Evolutionary conservation across 2,888 invertebrate genomes (phyloP).

Genomic region (Eupsilia transversa): DNA sequence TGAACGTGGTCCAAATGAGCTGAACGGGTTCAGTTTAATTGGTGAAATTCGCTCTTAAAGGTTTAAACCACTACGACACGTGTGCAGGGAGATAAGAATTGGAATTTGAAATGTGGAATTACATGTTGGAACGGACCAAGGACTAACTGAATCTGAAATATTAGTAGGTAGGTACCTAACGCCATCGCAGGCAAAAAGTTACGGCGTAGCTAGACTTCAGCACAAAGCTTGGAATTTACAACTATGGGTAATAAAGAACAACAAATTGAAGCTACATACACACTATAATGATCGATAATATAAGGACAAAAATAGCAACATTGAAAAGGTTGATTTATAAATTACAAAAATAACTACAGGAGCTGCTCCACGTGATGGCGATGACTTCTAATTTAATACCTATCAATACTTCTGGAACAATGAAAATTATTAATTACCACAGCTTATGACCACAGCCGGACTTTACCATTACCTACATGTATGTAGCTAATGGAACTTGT

Average conservation of each 20-base stretch:
- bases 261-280: background rate
- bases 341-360: conserved; percentile 11
- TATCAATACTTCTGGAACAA: conserved; percentile 33
- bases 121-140: background rate
- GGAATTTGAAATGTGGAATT: background rate
- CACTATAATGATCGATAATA: too few species aligned
- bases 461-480: conserved; percentile 52
- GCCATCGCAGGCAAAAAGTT: background rate
- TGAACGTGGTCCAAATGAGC: too few species aligned
- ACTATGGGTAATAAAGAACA: background rate
- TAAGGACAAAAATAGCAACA: conserved; percentile 10
- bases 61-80: background rate
- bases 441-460: conserved; percentile 50
- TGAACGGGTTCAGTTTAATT: too few species aligned
- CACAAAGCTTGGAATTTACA: conserved; percentile 5
- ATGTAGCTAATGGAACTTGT: conserved; percentile 57
- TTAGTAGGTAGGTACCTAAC: background rate
- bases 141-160: background rate
- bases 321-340: background rate
- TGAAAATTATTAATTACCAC: conserved; percentile 44
- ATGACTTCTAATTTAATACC: conserved; percentile 9
- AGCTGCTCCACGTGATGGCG: background rate
- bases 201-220: background rate
- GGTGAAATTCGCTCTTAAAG: too few species aligned
- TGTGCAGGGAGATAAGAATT: background rate